phyloP scores from a whole-genome alignment of 2,888 invertebrate species.

The Syritta pipiens region DNA sequence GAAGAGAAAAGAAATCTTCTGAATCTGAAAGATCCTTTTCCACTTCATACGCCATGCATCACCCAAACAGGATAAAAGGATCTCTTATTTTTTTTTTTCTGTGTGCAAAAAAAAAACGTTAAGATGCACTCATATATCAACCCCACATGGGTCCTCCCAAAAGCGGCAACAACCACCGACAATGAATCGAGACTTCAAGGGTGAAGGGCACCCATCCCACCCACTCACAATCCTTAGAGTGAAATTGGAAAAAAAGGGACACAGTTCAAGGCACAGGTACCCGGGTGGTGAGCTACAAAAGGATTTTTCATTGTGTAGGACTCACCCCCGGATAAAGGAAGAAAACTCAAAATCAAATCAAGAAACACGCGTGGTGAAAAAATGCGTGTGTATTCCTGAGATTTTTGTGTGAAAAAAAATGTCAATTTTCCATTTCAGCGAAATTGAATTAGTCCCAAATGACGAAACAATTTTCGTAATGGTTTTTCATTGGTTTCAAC shows the following conservation, averaged over 20 bases:
- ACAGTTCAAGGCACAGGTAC: background rate
- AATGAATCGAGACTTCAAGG: background rate
- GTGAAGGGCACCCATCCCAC: background rate
- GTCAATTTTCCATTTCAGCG: too few relatives aligned
- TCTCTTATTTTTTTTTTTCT: too few relatives aligned
- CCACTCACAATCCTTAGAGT: background rate
- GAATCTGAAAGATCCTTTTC: too few relatives aligned
- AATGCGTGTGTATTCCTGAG: too few relatives aligned
- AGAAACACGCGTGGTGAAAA: background rate
- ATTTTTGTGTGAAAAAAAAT: too few relatives aligned
- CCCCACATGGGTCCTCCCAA: background rate
- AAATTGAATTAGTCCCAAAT: too few relatives aligned
- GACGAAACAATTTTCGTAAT: too few relatives aligned
- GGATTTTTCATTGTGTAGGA: background rate
- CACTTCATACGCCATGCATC: too few relatives aligned
- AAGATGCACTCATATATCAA: constrained; percentile 10
- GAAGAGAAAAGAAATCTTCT: too few relatives aligned
- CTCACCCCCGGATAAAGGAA: too few relatives aligned
- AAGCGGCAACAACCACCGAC: background rate
- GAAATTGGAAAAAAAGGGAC: background rate
- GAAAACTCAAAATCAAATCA: constrained; percentile 8
- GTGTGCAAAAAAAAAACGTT: background rate
- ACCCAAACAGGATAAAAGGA: too few relatives aligned
- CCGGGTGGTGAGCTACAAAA: constrained; percentile 10
- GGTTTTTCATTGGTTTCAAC: too few relatives aligned